Percentiles rank a stretch among this genome's conserved stretches.
Conservation (phyloP, 2,797 vertebrate genomes). For the Picus viridis region DNA sequence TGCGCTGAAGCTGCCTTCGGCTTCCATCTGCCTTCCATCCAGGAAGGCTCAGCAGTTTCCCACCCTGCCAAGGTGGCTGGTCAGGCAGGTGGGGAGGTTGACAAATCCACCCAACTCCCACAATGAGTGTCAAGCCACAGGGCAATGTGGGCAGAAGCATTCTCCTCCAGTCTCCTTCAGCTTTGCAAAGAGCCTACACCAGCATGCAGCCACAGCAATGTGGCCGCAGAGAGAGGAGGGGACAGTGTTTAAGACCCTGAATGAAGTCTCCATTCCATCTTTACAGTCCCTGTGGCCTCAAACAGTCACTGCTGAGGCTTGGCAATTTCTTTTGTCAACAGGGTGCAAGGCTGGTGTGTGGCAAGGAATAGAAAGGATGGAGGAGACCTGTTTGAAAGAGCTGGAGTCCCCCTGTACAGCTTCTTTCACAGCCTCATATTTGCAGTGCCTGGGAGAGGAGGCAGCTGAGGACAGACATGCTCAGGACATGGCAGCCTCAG, state of each 20-base stretch:
- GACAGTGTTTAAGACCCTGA: background rate
- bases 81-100: background rate
- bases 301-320: background rate
- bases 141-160: background rate
- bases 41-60: background rate
- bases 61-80: background rate
- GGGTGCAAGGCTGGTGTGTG: background rate
- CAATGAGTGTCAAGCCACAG: background rate
- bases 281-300: background rate
- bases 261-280: background rate
- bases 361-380: background rate
- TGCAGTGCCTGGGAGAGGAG: background rate
- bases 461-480: background rate
- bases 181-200: background rate
- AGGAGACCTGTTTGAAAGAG: background rate
- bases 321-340: background rate
- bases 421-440: background rate
- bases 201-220: background rate
- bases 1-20: conserved; percentile 38
- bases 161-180: background rate
- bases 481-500: background rate
- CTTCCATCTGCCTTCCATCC: conserved; percentile 57
- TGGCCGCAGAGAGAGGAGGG: background rate
- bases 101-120: background rate
- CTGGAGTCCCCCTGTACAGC: background rate